Evolutionary conservation across 2,113 vertebrate species (phyloP).

Genomic region (Callithrix jacchus): DNA sequence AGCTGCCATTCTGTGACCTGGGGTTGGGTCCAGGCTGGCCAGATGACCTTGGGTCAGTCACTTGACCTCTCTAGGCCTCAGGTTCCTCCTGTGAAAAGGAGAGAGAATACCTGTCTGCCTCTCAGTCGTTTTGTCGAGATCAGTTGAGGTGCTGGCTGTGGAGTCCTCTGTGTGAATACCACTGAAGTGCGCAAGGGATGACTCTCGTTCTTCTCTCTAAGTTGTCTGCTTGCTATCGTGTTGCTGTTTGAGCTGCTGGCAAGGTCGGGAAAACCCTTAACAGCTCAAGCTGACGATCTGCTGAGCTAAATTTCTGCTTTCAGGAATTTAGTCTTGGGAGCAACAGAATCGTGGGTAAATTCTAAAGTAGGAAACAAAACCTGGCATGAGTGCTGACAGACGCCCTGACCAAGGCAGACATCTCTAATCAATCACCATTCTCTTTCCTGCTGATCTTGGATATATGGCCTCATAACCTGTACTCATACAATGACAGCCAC

Average conservation of each 20-base stretch:
- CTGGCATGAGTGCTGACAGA: background rate
- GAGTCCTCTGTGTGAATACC: background rate
- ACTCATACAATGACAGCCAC: background rate
- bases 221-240: background rate
- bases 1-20: background rate
- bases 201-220: background rate
- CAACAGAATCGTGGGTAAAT: background rate
- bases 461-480: background rate
- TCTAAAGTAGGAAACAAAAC: background rate
- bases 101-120: background rate
- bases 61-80: background rate
- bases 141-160: background rate
- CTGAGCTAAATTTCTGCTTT: background rate
- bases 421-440: background rate
- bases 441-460: background rate
- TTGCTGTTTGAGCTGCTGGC: background rate
- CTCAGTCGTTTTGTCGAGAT: background rate
- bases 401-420: background rate
- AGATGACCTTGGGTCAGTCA: background rate
- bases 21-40: background rate
- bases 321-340: background rate
- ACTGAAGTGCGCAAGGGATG: background rate
- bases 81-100: background rate
- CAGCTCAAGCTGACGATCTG: background rate
- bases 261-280: background rate